Evolutionary conservation across 2,113 vertebrate genomes (phyloP).

Genomic region (Micromys minutus): DNA sequence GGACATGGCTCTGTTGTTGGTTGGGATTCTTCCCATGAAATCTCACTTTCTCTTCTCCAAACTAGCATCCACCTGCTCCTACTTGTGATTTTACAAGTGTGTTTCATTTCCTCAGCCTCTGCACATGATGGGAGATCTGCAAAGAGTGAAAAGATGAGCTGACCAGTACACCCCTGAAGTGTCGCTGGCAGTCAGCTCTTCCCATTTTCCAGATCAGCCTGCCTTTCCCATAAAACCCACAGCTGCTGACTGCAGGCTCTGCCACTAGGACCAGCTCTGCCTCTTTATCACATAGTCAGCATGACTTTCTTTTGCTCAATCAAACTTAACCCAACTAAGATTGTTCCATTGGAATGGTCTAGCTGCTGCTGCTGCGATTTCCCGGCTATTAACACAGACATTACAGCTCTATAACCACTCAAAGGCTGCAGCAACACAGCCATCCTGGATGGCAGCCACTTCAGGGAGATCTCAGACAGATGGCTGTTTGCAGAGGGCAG

Average conservation of each 20-base stretch:
- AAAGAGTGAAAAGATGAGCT: not conserved
- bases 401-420: constrained; percentile 61
- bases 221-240: constrained; percentile 53
- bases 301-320: constrained; percentile 63
- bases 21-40: not conserved
- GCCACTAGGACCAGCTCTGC: constrained; percentile 6
- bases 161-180: not conserved
- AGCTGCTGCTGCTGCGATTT: constrained; percentile 67
- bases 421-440: constrained; percentile 59
- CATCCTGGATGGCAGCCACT: constrained; percentile 75
- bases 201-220: constrained; percentile 66
- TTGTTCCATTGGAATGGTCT: constrained; percentile 65
- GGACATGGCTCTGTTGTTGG: not conserved
- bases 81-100: not conserved
- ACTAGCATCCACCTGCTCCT: not conserved
- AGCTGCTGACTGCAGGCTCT: constrained; percentile 68
- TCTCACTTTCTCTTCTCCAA: not conserved
- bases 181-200: constrained; percentile 48
- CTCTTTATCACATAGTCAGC: constrained; percentile 73
- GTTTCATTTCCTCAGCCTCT: constrained; percentile 7
- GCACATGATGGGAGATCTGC: not conserved
- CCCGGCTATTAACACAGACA: constrained; percentile 75
- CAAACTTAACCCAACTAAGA: constrained; percentile 61
- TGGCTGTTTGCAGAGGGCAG: constrained; percentile 75
- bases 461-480: constrained; percentile 73